phyloP scores from a whole-genome alignment of 2,888 invertebrate genomes.

The Tinea pellionella region DNA sequence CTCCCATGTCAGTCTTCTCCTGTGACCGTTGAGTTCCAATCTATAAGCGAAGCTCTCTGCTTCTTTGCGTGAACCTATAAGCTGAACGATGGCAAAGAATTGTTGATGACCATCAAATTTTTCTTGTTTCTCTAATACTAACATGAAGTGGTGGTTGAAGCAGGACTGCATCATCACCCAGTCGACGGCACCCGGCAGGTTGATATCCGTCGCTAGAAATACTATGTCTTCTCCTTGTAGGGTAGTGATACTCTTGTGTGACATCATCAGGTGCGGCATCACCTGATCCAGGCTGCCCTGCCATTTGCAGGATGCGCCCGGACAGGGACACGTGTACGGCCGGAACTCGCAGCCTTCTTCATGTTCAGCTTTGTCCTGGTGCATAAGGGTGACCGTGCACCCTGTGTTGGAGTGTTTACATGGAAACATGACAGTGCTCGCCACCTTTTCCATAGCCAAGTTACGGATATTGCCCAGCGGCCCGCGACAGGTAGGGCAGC shows the following conservation, averaged over 20 bases:
- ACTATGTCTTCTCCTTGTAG: slow-evolving; percentile 99
- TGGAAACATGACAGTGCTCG: slow-evolving; percentile 97
- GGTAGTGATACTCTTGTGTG: slow-evolving; percentile 98
- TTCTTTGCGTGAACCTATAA: slow-evolving; percentile 98
- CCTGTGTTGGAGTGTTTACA: slow-evolving; percentile 98
- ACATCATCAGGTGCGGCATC: slow-evolving; percentile 97
- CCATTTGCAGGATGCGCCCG: slow-evolving; percentile 99
- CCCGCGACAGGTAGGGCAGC: slow-evolving; percentile 98
- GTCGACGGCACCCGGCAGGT: slow-evolving; percentile 98
- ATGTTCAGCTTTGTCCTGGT: slow-evolving; percentile 98
- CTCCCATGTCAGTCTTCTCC: slow-evolving; percentile 97
- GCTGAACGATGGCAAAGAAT: slow-evolving; percentile 98
- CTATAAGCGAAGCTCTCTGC: slow-evolving; percentile 99
- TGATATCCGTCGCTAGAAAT: slow-evolving; percentile 98
- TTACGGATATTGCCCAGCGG: slow-evolving; percentile 97
- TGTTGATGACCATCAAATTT: slow-evolving; percentile 97
- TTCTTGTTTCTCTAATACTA: slow-evolving; percentile 98
- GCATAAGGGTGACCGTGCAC: slow-evolving; percentile 89
- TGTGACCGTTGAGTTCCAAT: slow-evolving; percentile 95
- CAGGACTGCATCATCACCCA: slow-evolving; percentile 99
- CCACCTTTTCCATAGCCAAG: slow-evolving; percentile 99
- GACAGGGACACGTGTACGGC: slow-evolving; percentile 98
- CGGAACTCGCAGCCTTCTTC: slow-evolving; percentile 98
- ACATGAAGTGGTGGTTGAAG: slow-evolving; percentile 99
- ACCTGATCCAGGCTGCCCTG: slow-evolving; percentile 97